Base-by-base conservation (phyloP, 2,113 vertebrate species). In the Poeciliopsis turrubarensis region DNA sequence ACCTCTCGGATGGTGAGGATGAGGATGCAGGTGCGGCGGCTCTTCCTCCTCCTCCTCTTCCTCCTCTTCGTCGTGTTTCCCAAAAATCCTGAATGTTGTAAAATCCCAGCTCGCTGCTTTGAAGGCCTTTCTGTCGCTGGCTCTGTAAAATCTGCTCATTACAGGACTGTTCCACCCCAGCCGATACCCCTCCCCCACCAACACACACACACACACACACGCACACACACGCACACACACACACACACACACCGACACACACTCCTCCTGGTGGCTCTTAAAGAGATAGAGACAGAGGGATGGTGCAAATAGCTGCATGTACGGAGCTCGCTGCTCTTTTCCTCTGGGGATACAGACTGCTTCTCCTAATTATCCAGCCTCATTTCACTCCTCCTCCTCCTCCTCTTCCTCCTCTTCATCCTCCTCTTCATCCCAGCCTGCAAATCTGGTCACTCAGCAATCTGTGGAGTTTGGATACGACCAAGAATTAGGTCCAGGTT, bases 151-250 rank as follows among this genome's bases (percentile, higher is more conserved):
- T 91, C 91, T 91, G 93, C 93, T 95, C 94, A 94, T 94, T 94
- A 93, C 93, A 93, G 93, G 93, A 95, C 94, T 92, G 93, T 93
- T 95, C 93, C 93, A 94, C 90, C 93, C 92, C 92, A 91, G 82
- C 92, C 93, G 83, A 89, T 92, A 94, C 93, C 94, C 94, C 93
- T 94, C 94, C 94, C 94, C 93, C 88, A 92, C 90, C 82, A 51
- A 65, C 87, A 83, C 89, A 78, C 86, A 72, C 86, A 80, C 93
- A 85, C 84, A 17, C 0, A 79, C 76, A 60, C 82, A 19, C 32
- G 83, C 41, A 17, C 41, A 3, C 4, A 44, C 41, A 44, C 91
- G 87, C 89, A 87, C 90, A 76, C 87, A 90, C 89, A 88, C 90
- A 74, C 87, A 90, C 89, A 87, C 3, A 30, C 30, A 30, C 30